These are phyloP conservation scores for Heliconius hortense DNA, from an alignment of 2,888 invertebrate species.

Conservation along the genomic window DNA sequence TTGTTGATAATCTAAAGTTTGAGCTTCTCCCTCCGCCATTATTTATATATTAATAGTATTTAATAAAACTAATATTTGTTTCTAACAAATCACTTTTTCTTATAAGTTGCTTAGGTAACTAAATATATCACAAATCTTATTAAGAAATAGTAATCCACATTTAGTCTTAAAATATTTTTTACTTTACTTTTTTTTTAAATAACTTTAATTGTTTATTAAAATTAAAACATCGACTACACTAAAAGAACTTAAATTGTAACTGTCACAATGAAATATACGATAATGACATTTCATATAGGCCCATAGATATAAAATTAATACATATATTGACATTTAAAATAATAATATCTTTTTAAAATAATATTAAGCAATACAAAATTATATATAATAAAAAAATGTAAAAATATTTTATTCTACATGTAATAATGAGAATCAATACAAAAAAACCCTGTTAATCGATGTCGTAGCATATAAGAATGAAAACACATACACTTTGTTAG, in stretches of 20 bases:
- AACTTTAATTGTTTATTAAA: background rate
- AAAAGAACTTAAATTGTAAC: slow-evolving; percentile 1
- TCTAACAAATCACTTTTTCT: background rate
- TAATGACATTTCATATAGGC: slow-evolving; percentile 19
- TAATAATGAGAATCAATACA: background rate
- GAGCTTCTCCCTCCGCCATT: slow-evolving; percentile 60
- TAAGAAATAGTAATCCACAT: background rate
- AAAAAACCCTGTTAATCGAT: background rate
- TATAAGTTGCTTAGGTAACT: background rate
- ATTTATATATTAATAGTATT: slow-evolving; percentile 28
- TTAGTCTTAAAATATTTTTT: background rate
- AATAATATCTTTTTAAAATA: background rate
- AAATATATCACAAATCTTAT: background rate
- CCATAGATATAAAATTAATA: slow-evolving; percentile 7
- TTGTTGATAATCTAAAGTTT: slow-evolving; percentile 58
- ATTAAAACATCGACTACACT: background rate
- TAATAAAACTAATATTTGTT: background rate
- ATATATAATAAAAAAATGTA: background rate
- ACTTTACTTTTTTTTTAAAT: background rate
- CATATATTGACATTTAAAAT: slow-evolving; percentile 17
- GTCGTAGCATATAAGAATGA: slow-evolving; percentile 18
- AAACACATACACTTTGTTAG: slow-evolving; percentile 28
- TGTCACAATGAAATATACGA: slow-evolving; percentile 8
- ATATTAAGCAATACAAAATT: background rate
- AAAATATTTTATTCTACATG: background rate